phyloP scores from a whole-genome alignment of 2,888 invertebrate species.

The Zootermopsis nevadensis region DNA sequence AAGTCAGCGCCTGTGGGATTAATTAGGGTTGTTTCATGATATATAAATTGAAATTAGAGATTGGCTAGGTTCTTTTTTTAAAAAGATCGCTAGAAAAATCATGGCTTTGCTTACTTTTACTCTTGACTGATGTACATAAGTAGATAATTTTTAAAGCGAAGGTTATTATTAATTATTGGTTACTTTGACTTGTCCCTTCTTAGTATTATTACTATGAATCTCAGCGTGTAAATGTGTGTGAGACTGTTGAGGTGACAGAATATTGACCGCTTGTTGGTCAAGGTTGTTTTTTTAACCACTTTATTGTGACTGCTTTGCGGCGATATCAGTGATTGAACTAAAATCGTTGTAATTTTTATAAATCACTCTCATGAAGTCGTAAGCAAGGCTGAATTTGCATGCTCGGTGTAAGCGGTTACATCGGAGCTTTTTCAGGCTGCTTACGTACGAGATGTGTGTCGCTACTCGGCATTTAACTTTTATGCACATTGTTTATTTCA shows the following conservation, averaged over 20 bases:
- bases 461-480: slow-evolving; percentile 53
- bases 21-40: slow-evolving; percentile 39
- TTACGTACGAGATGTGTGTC: slow-evolving; percentile 54
- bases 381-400: slow-evolving; percentile 51
- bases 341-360: slow-evolving; percentile 38
- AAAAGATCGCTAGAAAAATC: slow-evolving; percentile 47
- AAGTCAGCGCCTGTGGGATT: slow-evolving; percentile 48
- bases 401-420: slow-evolving; percentile 45
- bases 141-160: slow-evolving; percentile 52
- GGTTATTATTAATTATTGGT: slow-evolving; percentile 55
- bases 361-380: slow-evolving; percentile 37
- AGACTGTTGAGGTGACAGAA: slow-evolving; percentile 36
- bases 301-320: slow-evolving; percentile 38
- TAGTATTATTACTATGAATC: slow-evolving; percentile 44
- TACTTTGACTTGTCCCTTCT: slow-evolving; percentile 56
- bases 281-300: slow-evolving; percentile 28
- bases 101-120: slow-evolving; percentile 52
- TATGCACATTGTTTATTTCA: slow-evolving; percentile 52
- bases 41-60: slow-evolving; percentile 22
- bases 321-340: slow-evolving; percentile 32
- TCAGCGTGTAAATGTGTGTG: slow-evolving; percentile 51
- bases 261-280: slow-evolving; percentile 28
- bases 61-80: slow-evolving; percentile 43
- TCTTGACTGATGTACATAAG: slow-evolving; percentile 55
- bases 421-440: slow-evolving; percentile 48